Base-by-base conservation (phyloP, 2,888 invertebrate genomes). In the Hypomecis atomaria region DNA sequence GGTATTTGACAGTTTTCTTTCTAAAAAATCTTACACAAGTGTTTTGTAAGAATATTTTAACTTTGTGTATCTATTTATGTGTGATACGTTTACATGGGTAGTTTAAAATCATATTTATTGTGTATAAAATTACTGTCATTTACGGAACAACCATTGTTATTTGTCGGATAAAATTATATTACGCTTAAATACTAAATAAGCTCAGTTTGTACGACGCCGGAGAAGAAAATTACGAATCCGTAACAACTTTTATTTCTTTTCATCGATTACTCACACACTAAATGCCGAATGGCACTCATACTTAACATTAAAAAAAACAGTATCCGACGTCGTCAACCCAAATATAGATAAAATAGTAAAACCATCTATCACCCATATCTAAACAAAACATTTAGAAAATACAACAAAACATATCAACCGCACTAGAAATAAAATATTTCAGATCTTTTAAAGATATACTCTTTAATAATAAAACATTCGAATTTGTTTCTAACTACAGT, bases 371-470 rank as follows among this genome's bases (percentile, higher is more conserved):
- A 81, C 75, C 76, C 72, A 59, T 13, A 62, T 55, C 65, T 68
- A 70, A 69, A 72, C 70, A 76, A 52, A 52, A 75, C 69, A 63
- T 66, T 66, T 67, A 63, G 61, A 66, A 71, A 71, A 63, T 72
- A 76, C 72, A 80, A 78, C 71, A 69, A 55, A 71, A 60, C 47
- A 70, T 62, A 63, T 67, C 72, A 71, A 71, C 65, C 74, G 75
- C 69, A 73, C 69, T 64, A 64, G 48, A 69, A 52, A 59, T 60
- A 69, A 56, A 65, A 67, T 42, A 67, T 61, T 69, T 83, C 85
- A 87, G 85, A 87, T 86, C 86, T 79, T 72, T 71, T 71, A 70
- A 78, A 76, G 75, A 78, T 72, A 68, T 65, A 74, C 75, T 63
- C 36, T 61, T 69, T 75, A 67, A 70, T 65, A 70, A 67, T 71